Evolutionary conservation across 2,113 vertebrate species (phyloP), one percentile per base, ranked within the genome.

Genomic region (Mobula hypostoma): DNA sequence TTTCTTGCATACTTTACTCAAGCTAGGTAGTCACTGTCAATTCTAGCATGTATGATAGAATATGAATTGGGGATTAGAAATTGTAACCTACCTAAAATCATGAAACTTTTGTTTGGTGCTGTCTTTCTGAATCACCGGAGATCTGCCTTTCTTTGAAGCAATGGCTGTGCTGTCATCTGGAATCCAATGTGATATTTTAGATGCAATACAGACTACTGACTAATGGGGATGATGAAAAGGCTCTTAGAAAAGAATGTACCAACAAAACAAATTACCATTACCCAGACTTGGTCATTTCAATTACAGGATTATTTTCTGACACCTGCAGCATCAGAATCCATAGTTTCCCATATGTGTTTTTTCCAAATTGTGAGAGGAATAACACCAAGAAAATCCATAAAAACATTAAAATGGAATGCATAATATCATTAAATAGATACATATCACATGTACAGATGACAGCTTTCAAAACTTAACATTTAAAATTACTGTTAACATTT

Each of bases 11-110:
- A 48, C 48, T 48, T 48, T 70, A 70, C 68, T 70, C 17, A 70
- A 48, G 17, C 68, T 9, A 11, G 2, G 9, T 70, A 15, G 9
- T 70, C 58, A 61, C 83, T 61, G 40, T 85, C 29, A 79, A 94
- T 82, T 95, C 94, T 94, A 94, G 77, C 70, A 40, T 2, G 7
- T 2, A 11, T 94, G 94, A 72, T 66, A 95, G 40, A 48, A 58
- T 11, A 87, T 61, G 21, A 87, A 87, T 29, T 56, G 36, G 19
- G 32, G 68, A 93, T 48, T 74, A 74, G 70, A 93, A 93, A 93
- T 70, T 74, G 56, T 8, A 68, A 56, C 98, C 97, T 97, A 99
- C 98, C 97, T 96, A 61, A 97, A 94, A 90, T 98, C 97, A 94
- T 96, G 96, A 95, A 96, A 96, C 94, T 96, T 97, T 95, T 95